Percentiles rank a stretch among this genome's conserved stretches.
Conservation (phyloP, 2,888 invertebrate species). For the Patella caerulea region DNA sequence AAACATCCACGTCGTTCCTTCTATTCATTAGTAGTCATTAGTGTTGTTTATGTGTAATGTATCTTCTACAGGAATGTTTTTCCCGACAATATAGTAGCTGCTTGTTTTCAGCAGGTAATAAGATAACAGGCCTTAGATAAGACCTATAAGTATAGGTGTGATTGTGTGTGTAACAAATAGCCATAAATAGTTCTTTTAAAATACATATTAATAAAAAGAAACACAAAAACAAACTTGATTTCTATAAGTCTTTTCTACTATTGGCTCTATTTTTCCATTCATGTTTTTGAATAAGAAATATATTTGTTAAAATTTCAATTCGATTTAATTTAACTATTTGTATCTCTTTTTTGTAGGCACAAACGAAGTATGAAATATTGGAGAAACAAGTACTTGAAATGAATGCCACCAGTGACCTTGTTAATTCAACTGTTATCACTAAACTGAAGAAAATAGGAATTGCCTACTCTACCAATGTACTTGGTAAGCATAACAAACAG, state of each 20-base stretch:
- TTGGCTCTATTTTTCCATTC: no score
- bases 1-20: not conserved
- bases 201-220: no score
- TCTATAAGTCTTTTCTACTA: no score
- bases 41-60: slow-evolving; percentile 26
- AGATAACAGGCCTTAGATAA: no score
- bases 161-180: no score
- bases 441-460: slow-evolving; percentile 40
- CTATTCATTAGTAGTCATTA: not conserved
- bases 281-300: no score
- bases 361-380: slow-evolving; percentile 39
- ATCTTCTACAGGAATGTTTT: slow-evolving; percentile 37
- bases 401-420: slow-evolving; percentile 22
- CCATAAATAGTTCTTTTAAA: no score
- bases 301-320: no score
- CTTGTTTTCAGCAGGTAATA: slow-evolving; percentile 41
- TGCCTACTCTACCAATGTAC: slow-evolving; percentile 42
- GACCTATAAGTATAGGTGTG: no score
- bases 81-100: slow-evolving; percentile 39
- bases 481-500: slow-evolving; percentile 32
- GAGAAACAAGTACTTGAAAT: slow-evolving; percentile 14
- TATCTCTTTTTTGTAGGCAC: slow-evolving; percentile 35
- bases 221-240: no score
- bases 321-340: not conserved
- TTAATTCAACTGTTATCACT: slow-evolving; percentile 23